phyloP scores from a whole-genome alignment of 2,113 vertebrate species.

The Phycodurus eques region DNA sequence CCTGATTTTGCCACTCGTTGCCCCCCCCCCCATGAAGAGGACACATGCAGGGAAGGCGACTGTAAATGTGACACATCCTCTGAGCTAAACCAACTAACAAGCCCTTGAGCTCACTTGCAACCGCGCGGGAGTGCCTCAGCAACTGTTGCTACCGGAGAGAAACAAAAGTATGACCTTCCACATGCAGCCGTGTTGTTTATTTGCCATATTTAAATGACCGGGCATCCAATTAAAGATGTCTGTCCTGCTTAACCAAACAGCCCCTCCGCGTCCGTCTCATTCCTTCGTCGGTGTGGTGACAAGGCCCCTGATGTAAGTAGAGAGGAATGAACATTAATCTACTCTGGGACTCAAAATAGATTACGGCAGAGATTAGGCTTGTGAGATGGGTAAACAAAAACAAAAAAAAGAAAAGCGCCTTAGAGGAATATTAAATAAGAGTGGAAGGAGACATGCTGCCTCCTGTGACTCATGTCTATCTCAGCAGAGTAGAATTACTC shows the following conservation, averaged over 20 bases:
- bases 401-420: slow-evolving; percentile 17
- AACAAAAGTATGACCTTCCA: slow-evolving; percentile 23
- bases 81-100: slow-evolving; percentile 31
- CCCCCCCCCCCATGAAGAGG: neutral
- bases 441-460: slow-evolving; percentile 7
- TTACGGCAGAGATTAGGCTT: slow-evolving; percentile 37
- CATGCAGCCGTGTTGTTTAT: slow-evolving; percentile 31
- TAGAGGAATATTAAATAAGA: slow-evolving; percentile 42
- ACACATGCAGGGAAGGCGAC: neutral
- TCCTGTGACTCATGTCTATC: slow-evolving; percentile 16
- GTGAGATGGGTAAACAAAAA: neutral
- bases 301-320: slow-evolving; percentile 19
- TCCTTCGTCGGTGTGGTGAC: slow-evolving; percentile 18
- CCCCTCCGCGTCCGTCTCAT: neutral
- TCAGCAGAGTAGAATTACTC: slow-evolving; percentile 19
- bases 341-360: slow-evolving; percentile 28
- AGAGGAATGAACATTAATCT: slow-evolving; percentile 35
- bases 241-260: slow-evolving; percentile 19
- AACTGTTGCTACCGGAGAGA: slow-evolving; percentile 40
- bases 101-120: slow-evolving; percentile 37
- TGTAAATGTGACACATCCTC: slow-evolving; percentile 1
- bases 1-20: neutral
- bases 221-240: slow-evolving; percentile 54
- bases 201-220: slow-evolving; percentile 42
- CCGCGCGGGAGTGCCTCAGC: slow-evolving; percentile 23